Evolutionary conservation across 2,797 vertebrate genomes (phyloP).

Genomic region (Chiroxiphia lanceolata): DNA sequence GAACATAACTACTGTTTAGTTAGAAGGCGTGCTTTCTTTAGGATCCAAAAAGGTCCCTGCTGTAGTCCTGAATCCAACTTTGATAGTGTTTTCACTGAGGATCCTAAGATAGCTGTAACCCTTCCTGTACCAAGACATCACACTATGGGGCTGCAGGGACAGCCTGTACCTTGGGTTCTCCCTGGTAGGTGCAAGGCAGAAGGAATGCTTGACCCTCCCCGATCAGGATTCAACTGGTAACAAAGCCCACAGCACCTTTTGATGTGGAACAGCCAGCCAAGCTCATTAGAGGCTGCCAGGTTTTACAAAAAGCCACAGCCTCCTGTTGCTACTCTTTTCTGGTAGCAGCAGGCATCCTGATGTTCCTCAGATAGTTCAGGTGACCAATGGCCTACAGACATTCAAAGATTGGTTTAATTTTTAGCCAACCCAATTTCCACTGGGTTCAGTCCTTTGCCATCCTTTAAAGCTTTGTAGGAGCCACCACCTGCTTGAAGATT

Average conservation of each 20-base stretch:
- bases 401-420: background rate
- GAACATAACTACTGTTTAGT: background rate
- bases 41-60: background rate
- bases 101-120: background rate
- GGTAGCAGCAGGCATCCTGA: background rate
- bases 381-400: background rate
- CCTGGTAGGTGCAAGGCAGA: background rate
- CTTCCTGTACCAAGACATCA: background rate
- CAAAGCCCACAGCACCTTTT: background rate
- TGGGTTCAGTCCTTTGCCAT: background rate
- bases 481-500: background rate
- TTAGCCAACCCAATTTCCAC: conserved; percentile 18
- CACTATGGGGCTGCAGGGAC: background rate
- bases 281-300: background rate
- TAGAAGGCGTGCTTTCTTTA: background rate
- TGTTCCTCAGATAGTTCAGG: background rate
- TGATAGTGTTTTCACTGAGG: background rate
- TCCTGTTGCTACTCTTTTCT: background rate
- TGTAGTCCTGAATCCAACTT: background rate
- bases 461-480: background rate
- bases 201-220: background rate
- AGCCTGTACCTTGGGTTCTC: background rate
- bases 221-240: background rate
- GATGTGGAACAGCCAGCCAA: background rate
- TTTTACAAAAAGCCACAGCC: background rate